Conservation (phyloP, 2,797 vertebrate genomes). For the Arctocebus calabarensis region DNA sequence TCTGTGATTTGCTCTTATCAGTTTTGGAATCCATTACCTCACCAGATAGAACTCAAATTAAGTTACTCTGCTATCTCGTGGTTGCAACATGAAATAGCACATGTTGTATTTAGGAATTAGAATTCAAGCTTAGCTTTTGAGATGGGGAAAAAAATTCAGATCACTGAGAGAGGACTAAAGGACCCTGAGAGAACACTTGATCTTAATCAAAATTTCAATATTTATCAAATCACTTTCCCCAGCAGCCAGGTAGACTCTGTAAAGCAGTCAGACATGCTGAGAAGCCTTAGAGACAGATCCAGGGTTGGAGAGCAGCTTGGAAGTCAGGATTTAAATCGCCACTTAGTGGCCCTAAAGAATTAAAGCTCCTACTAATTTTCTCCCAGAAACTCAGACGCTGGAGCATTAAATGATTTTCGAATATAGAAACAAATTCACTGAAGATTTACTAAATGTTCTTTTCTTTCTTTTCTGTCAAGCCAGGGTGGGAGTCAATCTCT, state of each 20-base stretch:
- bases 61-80: conserved; percentile 87
- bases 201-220: conserved; percentile 28
- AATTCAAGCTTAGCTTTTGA: conserved; percentile 15
- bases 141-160: background rate
- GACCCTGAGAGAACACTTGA: conserved; percentile 10
- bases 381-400: background rate
- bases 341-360: background rate
- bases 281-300: background rate
- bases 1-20: conserved; percentile 51
- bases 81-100: conserved; percentile 80
- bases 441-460: background rate
- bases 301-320: background rate
- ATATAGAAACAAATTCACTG: background rate
- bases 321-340: background rate
- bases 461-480: background rate
- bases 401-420: background rate
- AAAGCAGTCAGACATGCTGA: background rate
- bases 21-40: conserved; percentile 48
- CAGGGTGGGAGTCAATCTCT: background rate
- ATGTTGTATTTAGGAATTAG: background rate
- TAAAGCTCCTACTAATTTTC: background rate
- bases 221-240: conserved; percentile 16
- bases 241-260: background rate
- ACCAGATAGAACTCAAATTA: conserved; percentile 68
- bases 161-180: background rate